These are phyloP conservation scores for Dryadula phaetusa DNA, from an alignment of 2,888 invertebrate species.

Conservation along the genomic window DNA sequence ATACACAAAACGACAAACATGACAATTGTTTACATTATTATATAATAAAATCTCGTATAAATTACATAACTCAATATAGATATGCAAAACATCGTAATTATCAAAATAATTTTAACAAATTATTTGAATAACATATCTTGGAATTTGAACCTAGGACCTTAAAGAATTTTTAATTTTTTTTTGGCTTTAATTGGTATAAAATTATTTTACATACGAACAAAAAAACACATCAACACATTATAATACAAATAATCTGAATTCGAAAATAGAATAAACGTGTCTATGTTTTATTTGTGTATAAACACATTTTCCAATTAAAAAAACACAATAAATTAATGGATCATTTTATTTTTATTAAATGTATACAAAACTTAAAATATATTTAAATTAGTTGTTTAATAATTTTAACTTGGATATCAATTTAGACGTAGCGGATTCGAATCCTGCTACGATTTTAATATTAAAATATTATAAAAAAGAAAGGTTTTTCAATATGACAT, in stretches of 20 bases:
- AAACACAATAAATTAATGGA: too few relatives aligned
- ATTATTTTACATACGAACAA: too few relatives aligned
- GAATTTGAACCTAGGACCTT: not conserved
- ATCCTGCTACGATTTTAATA: too few relatives aligned
- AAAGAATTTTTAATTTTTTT: not conserved
- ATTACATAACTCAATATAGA: constrained; percentile 11
- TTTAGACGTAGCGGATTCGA: too few relatives aligned
- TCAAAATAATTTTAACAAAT: not conserved
- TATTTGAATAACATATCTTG: not conserved
- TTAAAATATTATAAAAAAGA: not conserved
- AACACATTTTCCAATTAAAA: too few relatives aligned
- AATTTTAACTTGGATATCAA: too few relatives aligned
- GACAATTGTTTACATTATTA: not conserved
- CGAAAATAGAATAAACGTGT: too few relatives aligned
- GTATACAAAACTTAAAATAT: too few relatives aligned
- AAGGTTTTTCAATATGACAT: not conserved
- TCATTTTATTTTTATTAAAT: too few relatives aligned
- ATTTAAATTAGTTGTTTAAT: too few relatives aligned
- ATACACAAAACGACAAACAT: not conserved
- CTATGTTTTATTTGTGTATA: too few relatives aligned
- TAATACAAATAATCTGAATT: not conserved
- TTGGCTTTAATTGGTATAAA: not conserved
- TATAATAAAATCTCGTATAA: constrained; percentile 4
- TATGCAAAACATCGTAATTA: not conserved
- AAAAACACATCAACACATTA: too few relatives aligned